Percentiles rank a stretch among this genome's conserved stretches.
phyloP scores from a whole-genome alignment of 2,797 vertebrate species.

The Phaenicophaeus curvirostris region DNA sequence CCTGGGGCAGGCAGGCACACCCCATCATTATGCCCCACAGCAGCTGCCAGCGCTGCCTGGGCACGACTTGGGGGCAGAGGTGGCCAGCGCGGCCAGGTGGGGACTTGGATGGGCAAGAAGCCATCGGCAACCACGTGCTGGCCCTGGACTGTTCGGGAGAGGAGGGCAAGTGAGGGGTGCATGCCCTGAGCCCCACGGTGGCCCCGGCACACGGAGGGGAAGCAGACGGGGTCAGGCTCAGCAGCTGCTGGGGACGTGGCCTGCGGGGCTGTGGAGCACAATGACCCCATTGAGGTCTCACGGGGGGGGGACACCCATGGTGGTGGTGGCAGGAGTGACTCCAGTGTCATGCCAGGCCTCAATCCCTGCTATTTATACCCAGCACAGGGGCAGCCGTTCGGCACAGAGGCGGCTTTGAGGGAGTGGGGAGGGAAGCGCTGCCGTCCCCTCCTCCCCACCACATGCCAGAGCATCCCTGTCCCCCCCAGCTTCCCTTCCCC shows the following conservation, averaged over 20 bases:
- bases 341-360: not conserved
- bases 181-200: not conserved
- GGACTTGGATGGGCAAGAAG: not conserved
- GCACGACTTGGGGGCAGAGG: not conserved
- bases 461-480: not conserved
- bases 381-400: not conserved
- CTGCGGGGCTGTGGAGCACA: not conserved
- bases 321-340: constrained; percentile 2
- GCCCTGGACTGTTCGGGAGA: too few relatives aligned
- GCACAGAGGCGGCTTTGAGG: not conserved
- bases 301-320: not conserved
- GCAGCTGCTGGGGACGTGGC: constrained; percentile 31
- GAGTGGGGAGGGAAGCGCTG: not conserved
- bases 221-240: not conserved
- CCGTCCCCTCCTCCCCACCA: not conserved
- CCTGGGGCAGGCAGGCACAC: constrained; percentile 19
- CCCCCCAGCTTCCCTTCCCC: not conserved
- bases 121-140: fast-evolving
- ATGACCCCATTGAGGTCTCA: constrained; percentile 14
- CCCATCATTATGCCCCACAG: constrained; percentile 38
- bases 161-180: not conserved
- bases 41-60: constrained; percentile 41
- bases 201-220: not conserved
- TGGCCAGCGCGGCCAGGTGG: not conserved
- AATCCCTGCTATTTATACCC: constrained; percentile 6